Evolutionary conservation across 1,140 invertebrate species (phyloP), one percentile per base, ranked within the genome.

Genomic region (Drosophila lacteicornis): DNA sequence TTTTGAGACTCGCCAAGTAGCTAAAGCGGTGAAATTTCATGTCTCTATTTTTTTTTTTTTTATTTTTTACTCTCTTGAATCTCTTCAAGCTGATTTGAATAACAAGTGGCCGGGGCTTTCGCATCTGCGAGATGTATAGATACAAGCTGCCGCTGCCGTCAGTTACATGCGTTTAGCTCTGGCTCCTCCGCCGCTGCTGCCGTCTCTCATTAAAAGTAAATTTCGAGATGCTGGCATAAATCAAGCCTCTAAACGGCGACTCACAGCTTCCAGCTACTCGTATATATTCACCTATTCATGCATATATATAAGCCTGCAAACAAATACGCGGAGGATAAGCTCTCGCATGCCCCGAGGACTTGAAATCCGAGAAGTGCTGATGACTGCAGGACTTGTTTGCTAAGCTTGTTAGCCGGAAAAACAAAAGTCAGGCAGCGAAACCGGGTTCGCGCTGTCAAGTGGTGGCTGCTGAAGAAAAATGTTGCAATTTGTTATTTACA

Each of bases 131-230:
- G 82, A 86, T 80, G 60, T 50, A 49, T 55, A 81, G 55, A 71
- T 61, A 74, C 62, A 55, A 71, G 53, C 60, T 43, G 66, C 58
- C 45, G 79, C 55, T 43, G 45, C 58, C 45, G 83, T 78, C 83
- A 88, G 80, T 70, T 82, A 82, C 82, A 86, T 68, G 82, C 75
- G 79, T 76, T 82, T 66, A 86, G 70, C 83, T 82, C 79, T 62
- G 58, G 82, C 68, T 51, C 36, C 47, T n/a, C 66, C 50, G 33
- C 61, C 27, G 2, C 33, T 43, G 33, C 43, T 46, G 61, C 58
- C 62, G 74, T 38, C 66, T 69, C 79, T 82, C 83, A 86, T 86
- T 86, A 86, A 87, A 87, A 83, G 68, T 77, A 83, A 77, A 87
- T 88, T 85, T 80, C 69, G 45, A 70, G 83, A 58, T 65, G 71